Evolutionary conservation across 2,797 vertebrate genomes (phyloP).

Genomic region (Pseudopleuronectes americanus): DNA sequence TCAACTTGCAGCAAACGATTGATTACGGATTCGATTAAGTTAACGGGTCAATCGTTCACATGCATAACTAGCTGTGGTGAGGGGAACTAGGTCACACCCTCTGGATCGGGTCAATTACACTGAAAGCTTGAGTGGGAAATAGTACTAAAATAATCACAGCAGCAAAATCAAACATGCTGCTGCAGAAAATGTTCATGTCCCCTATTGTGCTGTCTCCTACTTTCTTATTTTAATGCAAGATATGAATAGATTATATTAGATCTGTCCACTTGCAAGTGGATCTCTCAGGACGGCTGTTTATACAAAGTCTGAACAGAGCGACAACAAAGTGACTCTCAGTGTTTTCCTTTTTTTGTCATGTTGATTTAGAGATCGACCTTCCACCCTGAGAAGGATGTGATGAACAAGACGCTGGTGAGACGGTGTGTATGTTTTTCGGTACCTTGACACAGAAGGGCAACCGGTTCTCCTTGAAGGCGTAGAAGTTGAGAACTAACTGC

Average conservation of each 20-base stretch:
- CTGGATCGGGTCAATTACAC: conserved; percentile 1
- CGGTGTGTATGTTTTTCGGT: conserved; percentile 46
- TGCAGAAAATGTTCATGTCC: too few species aligned
- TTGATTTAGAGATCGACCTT: conserved; percentile 3
- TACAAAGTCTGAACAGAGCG: too few species aligned
- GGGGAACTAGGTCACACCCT: conserved; percentile 38
- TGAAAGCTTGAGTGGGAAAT: neutral
- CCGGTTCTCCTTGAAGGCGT: conserved; percentile 99
- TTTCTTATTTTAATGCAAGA: neutral
- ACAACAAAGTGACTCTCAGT: too few species aligned
- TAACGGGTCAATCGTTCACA: conserved; percentile 43
- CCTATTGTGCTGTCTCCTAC: neutral
- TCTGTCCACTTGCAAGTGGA: too few species aligned
- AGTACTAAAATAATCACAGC: conserved; percentile 1
- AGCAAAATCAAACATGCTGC: too few species aligned
- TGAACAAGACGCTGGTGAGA: neutral
- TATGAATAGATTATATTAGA: too few species aligned
- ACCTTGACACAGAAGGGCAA: conserved; percentile 99
- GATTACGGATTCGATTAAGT: conserved; percentile 14
- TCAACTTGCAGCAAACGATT: neutral
- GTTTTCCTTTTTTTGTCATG: neutral
- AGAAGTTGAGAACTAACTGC: conserved; percentile 97
- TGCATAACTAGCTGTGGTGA: neutral
- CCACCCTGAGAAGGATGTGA: neutral
- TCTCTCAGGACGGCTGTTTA: too few species aligned